phyloP scores from a whole-genome alignment of 2,888 invertebrate genomes.

The Aspidiotus destructor region DNA sequence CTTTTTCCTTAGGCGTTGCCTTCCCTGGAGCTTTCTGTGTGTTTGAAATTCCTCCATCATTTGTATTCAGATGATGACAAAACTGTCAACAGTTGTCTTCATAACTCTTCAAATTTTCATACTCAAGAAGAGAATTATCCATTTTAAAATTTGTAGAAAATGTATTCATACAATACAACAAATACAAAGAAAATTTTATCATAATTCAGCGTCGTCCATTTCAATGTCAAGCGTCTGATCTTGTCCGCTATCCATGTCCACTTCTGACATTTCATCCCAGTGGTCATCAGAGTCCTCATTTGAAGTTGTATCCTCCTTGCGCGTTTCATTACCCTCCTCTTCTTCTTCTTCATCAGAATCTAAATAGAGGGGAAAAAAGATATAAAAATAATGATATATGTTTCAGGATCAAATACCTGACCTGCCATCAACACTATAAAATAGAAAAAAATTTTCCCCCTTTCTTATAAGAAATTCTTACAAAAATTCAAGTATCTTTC shows the following conservation, averaged over 20 bases:
- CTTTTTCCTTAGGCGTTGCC: too few species aligned
- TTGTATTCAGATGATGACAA: too few species aligned
- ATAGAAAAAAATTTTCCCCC: too few species aligned
- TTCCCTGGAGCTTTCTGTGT: too few species aligned
- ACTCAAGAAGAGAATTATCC: too few species aligned
- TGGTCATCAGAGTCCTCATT: slow-evolving; percentile 25
- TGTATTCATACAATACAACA: slow-evolving; percentile 24
- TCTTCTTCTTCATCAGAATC: slow-evolving; percentile 24
- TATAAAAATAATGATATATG: background rate
- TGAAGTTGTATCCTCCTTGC: slow-evolving; percentile 1
- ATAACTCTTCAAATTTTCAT: too few species aligned
- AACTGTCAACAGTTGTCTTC: too few species aligned
- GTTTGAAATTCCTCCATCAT: too few species aligned
- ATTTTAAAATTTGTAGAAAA: slow-evolving; percentile 18
- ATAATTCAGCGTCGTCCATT: slow-evolving; percentile 17
- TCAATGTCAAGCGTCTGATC: slow-evolving; percentile 12
- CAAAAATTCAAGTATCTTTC: too few species aligned
- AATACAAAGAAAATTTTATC: slow-evolving; percentile 1
- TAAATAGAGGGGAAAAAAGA: background rate
- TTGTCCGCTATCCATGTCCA: slow-evolving; percentile 16
- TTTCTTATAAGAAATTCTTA: too few species aligned
- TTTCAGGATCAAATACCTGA: too few species aligned
- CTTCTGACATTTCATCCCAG: slow-evolving; percentile 30
- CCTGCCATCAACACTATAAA: too few species aligned
- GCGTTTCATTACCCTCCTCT: background rate